A percentile compares a stretch with the other conserved stretches of the same genome.
These are phyloP conservation scores for Neoniphon sammara DNA, from an alignment of 2,797 vertebrate genomes.

Conservation along the genomic window DNA sequence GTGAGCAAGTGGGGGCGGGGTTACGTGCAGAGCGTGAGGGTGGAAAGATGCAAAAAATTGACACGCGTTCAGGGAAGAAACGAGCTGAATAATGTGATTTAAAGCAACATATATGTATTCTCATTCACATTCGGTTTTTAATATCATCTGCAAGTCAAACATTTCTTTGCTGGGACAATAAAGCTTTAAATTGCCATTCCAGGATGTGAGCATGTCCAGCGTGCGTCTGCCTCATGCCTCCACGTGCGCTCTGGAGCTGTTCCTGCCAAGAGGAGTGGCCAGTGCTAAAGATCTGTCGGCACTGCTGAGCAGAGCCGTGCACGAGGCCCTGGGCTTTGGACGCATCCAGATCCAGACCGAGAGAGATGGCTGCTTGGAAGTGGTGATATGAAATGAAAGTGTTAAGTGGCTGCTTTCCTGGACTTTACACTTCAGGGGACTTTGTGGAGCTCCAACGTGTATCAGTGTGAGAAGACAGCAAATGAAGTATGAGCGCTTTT, in stretches of 20 bases:
- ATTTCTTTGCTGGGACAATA: too few species aligned
- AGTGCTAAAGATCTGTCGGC: slow-evolving; percentile 51
- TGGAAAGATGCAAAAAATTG: too few species aligned
- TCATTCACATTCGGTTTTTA: too few species aligned
- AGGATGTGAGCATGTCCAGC: slow-evolving; percentile 18
- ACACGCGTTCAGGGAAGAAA: too few species aligned
- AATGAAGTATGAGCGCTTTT: neutral
- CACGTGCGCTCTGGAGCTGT: slow-evolving; percentile 67
- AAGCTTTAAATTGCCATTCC: neutral
- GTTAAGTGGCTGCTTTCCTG: neutral
- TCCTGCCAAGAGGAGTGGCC: slow-evolving; percentile 62
- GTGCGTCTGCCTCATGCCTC: slow-evolving; percentile 62
- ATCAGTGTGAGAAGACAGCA: neutral
- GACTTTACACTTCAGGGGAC: neutral
- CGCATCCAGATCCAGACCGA: slow-evolving; percentile 7
- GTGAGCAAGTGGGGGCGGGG: too few species aligned
- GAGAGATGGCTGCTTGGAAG: neutral
- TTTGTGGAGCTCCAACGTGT: neutral
- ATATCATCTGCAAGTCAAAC: too few species aligned
- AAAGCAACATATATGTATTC: too few species aligned
- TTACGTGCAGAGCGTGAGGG: too few species aligned
- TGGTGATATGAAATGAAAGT: neutral
- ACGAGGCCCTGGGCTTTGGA: slow-evolving; percentile 46
- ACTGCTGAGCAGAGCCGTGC: slow-evolving; percentile 71
- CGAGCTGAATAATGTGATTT: too few species aligned